A percentile compares a stretch with the other conserved stretches of the same genome.
Evolutionary conservation across 1,140 invertebrate species (phyloP).

Genomic region (Periplaneta americana): DNA sequence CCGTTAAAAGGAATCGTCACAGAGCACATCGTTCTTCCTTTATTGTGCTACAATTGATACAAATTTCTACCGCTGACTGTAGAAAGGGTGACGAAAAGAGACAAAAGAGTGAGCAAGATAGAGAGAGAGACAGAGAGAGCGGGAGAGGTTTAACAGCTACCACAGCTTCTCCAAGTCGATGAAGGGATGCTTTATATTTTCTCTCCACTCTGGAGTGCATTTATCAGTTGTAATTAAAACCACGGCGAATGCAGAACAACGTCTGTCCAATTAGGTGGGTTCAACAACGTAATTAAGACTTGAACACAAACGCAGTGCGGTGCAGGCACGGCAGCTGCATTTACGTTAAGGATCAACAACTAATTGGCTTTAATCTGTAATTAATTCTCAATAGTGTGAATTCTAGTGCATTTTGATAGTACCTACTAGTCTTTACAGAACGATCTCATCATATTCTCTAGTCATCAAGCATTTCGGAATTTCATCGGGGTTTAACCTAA

Average conservation of each 20-base stretch:
- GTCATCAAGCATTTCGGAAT: too few species aligned
- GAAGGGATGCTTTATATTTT: background rate
- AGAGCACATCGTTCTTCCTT: background rate
- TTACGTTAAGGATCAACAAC: too few species aligned
- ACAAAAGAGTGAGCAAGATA: background rate
- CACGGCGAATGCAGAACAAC: too few species aligned
- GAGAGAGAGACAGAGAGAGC: background rate
- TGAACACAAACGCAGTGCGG: background rate
- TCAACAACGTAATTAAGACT: background rate
- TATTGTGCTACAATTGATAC: background rate
- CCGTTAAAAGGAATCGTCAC: background rate
- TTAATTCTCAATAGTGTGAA: too few species aligned
- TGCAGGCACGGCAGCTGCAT: background rate
- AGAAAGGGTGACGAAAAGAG: background rate
- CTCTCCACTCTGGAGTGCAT: background rate
- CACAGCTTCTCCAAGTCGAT: background rate
- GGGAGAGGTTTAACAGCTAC: background rate
- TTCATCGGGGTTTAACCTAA: too few species aligned
- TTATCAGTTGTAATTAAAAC: background rate
- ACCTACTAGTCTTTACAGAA: too few species aligned
- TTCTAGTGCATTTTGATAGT: too few species aligned
- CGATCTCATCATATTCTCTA: too few species aligned
- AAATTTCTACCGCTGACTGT: background rate
- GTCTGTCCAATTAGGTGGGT: background rate
- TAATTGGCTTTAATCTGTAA: too few species aligned